Base-by-base conservation (phyloP, 2,888 invertebrate genomes). In the Cabera pusaria region DNA sequence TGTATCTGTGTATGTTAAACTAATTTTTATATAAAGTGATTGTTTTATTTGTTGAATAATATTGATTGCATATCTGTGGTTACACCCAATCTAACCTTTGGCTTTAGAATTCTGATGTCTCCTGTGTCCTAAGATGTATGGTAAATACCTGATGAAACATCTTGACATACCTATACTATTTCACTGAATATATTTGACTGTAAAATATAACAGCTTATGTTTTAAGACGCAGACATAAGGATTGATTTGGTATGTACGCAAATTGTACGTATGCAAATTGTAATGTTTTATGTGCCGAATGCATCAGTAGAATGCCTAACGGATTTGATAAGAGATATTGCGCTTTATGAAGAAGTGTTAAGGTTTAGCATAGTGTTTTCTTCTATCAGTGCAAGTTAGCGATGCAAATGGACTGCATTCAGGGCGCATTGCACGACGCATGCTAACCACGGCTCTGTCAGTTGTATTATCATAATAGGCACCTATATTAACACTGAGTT, bases 391-490 rank as follows among this genome's bases (percentile, higher is more conserved):
- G 25, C 26, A 49, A 44, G 41, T 49, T 46, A 52, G 48, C 49
- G 49, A 56, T 64, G 60, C 61, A 61, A 65, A 62, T 64, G 55
- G 52, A 55, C 58, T 57, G 59, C 63, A 68, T 66, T 59, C 49
- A 52, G 50, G 53, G 52, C 55, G 59, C 64, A 60, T 56, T 60
- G 61, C 57, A 56, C 56, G 46, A 43, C 50, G 51, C 52, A 48
- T 47, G 45, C 41, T 46, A 38, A 50, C 42, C 35, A 39, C 41
- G 44, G 35, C 41, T 43, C 37, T 37, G 40, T 42, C 23, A 20
- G 33, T 44, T 25, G 22, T 44, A 52, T 50, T 49, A 46, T 31
- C 53, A 50, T 53, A 52, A 49, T 44, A 50, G 41, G 44, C 29
- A 48, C 39, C 33, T 47, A 37, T 25, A 36, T 26, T 39, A 25